Percentiles rank a stretch among this genome's conserved stretches.
phyloP scores from a whole-genome alignment of 2,888 invertebrate species.

The Oligia strigilis region DNA sequence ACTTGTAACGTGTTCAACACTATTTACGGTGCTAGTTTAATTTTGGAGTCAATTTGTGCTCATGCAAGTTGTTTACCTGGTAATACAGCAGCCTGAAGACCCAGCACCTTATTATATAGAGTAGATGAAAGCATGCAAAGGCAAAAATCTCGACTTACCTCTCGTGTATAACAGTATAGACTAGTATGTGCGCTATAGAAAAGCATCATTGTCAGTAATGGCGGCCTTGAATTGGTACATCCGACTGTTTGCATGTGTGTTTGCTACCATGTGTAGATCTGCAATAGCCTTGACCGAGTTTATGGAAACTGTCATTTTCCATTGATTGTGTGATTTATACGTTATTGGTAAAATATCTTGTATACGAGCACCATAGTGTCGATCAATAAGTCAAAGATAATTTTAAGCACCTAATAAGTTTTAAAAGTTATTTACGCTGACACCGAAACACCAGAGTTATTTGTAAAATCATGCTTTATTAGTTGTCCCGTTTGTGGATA shows the following conservation, averaged over 20 bases:
- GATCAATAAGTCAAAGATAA: constrained; percentile 22
- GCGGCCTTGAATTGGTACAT: constrained; percentile 80
- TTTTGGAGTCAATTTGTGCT: constrained; percentile 85
- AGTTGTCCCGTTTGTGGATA: constrained; percentile 23
- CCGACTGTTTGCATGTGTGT: constrained; percentile 74
- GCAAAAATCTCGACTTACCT: constrained; percentile 84
- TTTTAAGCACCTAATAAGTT: constrained; percentile 42
- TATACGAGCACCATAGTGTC: constrained; percentile 21
- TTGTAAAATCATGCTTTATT: constrained; percentile 64
- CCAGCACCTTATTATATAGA: constrained; percentile 84
- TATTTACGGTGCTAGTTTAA: constrained; percentile 82
- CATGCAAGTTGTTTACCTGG: constrained; percentile 85
- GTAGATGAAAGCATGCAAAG: constrained; percentile 78
- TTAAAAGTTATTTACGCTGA: constrained; percentile 29
- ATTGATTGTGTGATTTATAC: constrained; percentile 31
- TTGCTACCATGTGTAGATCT: constrained; percentile 63
- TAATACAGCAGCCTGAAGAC: constrained; percentile 75
- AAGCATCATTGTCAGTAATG: constrained; percentile 80
- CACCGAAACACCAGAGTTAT: constrained; percentile 50
- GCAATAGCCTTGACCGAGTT: constrained; percentile 77
- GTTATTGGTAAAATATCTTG: constrained; percentile 12
- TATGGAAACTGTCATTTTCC: constrained; percentile 54
- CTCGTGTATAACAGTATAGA: constrained; percentile 77
- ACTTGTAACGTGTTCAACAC: constrained; percentile 69
- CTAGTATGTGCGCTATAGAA: constrained; percentile 80